These are phyloP conservation scores for Charaxes varanes DNA, from an alignment of 1,140 invertebrate species.

Conservation along the genomic window DNA sequence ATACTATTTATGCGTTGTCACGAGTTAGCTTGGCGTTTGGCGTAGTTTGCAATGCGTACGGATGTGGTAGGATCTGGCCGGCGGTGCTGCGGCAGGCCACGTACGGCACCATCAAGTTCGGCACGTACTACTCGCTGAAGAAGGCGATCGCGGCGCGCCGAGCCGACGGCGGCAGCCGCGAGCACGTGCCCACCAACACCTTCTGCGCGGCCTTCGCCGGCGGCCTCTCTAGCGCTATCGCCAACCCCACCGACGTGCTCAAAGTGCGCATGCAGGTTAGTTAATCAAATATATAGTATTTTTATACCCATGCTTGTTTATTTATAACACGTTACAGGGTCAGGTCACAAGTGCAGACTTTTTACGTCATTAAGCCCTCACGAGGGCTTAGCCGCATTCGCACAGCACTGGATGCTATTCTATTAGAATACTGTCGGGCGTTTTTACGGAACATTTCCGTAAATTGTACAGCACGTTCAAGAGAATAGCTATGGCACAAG, in stretches of 20 bases:
- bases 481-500: too few relatives aligned
- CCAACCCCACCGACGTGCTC: slow-evolving; percentile 98
- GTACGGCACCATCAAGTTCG: slow-evolving; percentile 98
- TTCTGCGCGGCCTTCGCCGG: slow-evolving; percentile 89
- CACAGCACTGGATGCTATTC: too few relatives aligned
- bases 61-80: slow-evolving; percentile 93
- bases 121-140: slow-evolving; percentile 95
- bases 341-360: too few relatives aligned
- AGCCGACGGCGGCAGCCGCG: slow-evolving; percentile 76
- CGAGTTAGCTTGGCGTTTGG: too few relatives aligned
- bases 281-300: neutral
- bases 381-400: too few relatives aligned
- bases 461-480: too few relatives aligned
- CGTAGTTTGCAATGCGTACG: too few relatives aligned
- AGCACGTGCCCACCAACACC: slow-evolving; percentile 87
- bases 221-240: slow-evolving; percentile 94
- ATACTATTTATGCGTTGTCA: too few relatives aligned
- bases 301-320: neutral
- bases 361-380: too few relatives aligned
- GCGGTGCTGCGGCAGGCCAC: slow-evolving; percentile 93
- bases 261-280: slow-evolving; percentile 95
- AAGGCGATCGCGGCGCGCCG: slow-evolving; percentile 76
- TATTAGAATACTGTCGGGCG: too few relatives aligned
- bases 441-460: too few relatives aligned
- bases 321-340: too few relatives aligned